phyloP scores from a whole-genome alignment of 2,888 invertebrate species.

The Thalpophila matura region DNA sequence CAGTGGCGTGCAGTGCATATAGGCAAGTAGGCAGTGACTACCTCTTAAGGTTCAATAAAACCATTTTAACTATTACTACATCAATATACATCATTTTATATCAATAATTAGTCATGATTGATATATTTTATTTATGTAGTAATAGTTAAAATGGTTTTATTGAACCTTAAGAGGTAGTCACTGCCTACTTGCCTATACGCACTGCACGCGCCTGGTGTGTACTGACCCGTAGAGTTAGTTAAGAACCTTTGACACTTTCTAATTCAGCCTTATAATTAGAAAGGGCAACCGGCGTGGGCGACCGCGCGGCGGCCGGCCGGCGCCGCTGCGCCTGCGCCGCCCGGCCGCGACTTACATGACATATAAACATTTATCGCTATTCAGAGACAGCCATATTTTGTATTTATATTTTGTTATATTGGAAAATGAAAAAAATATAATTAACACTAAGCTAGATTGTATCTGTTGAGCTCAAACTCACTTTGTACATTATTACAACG shows the following conservation, averaged over 20 bases:
- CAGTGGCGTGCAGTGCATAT: too few relatives aligned
- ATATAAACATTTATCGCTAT: constrained; percentile 76
- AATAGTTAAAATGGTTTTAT: too few relatives aligned
- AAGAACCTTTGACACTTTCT: constrained; percentile 81
- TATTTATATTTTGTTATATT: constrained; percentile 66
- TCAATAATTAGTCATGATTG: too few relatives aligned
- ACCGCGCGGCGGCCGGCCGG: constrained; percentile 69
- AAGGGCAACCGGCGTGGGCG: constrained; percentile 83
- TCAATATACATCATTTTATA: too few relatives aligned
- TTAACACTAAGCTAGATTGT: constrained; percentile 86
- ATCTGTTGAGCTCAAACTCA: constrained; percentile 88
- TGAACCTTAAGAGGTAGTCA: too few relatives aligned
- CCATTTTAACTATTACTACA: too few relatives aligned
- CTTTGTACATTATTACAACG: constrained; percentile 89
- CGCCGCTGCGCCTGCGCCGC: constrained; percentile 25
- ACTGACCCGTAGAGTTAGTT: constrained; percentile 61
- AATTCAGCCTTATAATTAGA: constrained; percentile 90
- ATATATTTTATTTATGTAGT: too few relatives aligned
- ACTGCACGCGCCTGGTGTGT: too few relatives aligned
- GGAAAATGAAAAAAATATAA: constrained; percentile 69
- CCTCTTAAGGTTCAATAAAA: too few relatives aligned
- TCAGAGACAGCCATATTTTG: constrained; percentile 77
- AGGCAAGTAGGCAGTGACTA: too few relatives aligned
- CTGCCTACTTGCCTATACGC: too few relatives aligned
- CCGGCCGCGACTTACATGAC: constrained; percentile 5